A percentile compares a stretch with the other conserved stretches of the same genome.
Evolutionary conservation across 1,140 invertebrate genomes (phyloP).

Genomic region (Magallana gigas): DNA sequence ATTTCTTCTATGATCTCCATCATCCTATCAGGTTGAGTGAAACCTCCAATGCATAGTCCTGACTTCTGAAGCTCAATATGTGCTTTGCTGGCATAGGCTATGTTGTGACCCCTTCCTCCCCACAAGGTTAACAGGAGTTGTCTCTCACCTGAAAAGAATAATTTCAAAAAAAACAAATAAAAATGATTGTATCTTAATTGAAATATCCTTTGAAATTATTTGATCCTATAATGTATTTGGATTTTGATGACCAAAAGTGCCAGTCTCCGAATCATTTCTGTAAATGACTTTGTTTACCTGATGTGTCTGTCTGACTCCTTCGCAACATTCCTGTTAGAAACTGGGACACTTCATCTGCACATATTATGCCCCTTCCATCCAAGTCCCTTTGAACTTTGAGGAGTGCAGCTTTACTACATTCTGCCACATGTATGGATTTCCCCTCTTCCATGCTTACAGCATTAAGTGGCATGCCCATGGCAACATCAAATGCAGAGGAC

Average conservation of each 20-base stretch:
- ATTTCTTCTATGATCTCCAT: no score
- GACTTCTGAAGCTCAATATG: neutral
- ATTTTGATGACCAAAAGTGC: no score
- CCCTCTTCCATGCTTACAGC: neutral
- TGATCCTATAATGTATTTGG: no score
- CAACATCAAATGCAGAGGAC: neutral
- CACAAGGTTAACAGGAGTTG: neutral
- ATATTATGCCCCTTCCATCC: neutral
- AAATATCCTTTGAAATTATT: no score
- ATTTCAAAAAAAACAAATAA: neutral
- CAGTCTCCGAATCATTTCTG: neutral
- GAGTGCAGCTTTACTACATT: neutral
- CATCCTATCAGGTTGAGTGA: neutral
- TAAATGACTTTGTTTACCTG: neutral
- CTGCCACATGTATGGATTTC: neutral
- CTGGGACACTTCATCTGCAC: neutral
- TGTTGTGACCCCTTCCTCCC: neutral
- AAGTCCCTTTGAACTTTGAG: neutral
- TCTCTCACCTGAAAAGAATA: neutral
- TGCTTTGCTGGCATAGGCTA: neutral
- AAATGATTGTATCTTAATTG: no score
- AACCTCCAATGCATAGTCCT: neutral
- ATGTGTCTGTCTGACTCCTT: neutral
- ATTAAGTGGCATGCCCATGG: neutral
- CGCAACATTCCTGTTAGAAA: neutral